phyloP scores from a whole-genome alignment of 2,888 invertebrate genomes.

The Ecliptopera silaceata region DNA sequence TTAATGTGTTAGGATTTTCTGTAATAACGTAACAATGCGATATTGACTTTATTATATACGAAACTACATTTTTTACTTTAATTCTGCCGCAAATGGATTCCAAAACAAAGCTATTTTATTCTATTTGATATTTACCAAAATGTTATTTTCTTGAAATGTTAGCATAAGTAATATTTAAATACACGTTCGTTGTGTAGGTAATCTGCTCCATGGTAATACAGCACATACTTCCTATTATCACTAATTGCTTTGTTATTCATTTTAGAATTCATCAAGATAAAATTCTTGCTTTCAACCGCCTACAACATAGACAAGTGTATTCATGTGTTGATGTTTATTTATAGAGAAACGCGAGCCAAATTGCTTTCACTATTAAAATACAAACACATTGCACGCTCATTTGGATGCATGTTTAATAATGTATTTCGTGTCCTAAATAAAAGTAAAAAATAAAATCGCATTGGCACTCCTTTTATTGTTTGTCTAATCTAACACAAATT shows the following conservation, averaged over 20 bases:
- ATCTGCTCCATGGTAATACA: too few relatives aligned
- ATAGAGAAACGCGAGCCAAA: conserved; percentile 68
- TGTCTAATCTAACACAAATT: conserved; percentile 4
- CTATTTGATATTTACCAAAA: background rate
- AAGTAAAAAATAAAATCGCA: conserved; percentile 26
- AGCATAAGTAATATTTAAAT: background rate
- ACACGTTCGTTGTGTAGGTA: background rate
- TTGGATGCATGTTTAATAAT: conserved; percentile 38
- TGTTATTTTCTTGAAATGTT: background rate
- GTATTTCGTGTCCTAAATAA: conserved; percentile 24
- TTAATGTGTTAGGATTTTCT: conserved; percentile 2
- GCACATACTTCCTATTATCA: background rate
- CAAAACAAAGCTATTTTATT: background rate
- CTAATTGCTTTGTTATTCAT: background rate
- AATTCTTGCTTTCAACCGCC: conserved; percentile 31
- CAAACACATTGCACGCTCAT: conserved; percentile 38
- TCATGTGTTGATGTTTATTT: conserved; percentile 58
- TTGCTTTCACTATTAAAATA: conserved; percentile 68
- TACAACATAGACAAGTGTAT: conserved; percentile 50
- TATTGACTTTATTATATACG: background rate
- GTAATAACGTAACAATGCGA: conserved; percentile 3
- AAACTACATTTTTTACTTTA: too few relatives aligned
- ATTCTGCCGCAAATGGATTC: too few relatives aligned
- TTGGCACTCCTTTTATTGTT: conserved; percentile 27
- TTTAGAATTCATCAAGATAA: conserved; percentile 4